Evolutionary conservation across 2,113 vertebrate genomes (phyloP), one percentile per base, ranked within the genome.

Genomic region (Tangachromis dhanisi): DNA sequence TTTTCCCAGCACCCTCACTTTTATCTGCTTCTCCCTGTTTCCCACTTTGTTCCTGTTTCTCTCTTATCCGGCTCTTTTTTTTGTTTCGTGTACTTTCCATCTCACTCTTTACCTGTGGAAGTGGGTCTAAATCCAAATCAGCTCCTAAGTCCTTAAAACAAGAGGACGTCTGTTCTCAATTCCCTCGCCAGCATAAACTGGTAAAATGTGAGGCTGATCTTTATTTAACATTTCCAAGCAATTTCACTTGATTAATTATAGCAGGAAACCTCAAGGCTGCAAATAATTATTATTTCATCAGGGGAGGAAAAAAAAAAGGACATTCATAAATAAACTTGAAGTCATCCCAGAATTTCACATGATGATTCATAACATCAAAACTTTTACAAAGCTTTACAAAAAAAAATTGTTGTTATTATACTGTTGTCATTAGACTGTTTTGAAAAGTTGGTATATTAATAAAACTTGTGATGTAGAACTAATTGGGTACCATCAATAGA

Each of bases 201-300:
- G 24, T 79, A 47, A 80, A 88, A 90, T 83, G 47, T 49, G 73
- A 88, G 24, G 40, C 45, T 80, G 83, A 87, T 66, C 19, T 6
- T 90, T 84, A 81, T 86, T 84, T 84, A 87, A 88, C 55, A 84
- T 90, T 92, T 91, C 38, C 78, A 66, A 21, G 26, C 33, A 51
- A 85, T 91, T 91, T 83, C 13, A 42, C 81, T 88, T 78, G 45
- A 87, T 86, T 59, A 79, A 86, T 84, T 84, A 85, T 57, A 35
- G 42, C 80, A 84, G 54, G 66, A 87, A 83, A 61, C 11, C 35
- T 84, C 19, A 55, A 87, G 84, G 86, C 57, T 33, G 54, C 55
- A 93, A 90, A 91, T 83, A 71, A 91, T 83, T 42, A 86, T 73
- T 89, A 78, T 86, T 81, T 90, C 33, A 81, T 92, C 79, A 80